Conservation (phyloP, 1,140 invertebrate genomes). For the Microplitis demolitor region DNA sequence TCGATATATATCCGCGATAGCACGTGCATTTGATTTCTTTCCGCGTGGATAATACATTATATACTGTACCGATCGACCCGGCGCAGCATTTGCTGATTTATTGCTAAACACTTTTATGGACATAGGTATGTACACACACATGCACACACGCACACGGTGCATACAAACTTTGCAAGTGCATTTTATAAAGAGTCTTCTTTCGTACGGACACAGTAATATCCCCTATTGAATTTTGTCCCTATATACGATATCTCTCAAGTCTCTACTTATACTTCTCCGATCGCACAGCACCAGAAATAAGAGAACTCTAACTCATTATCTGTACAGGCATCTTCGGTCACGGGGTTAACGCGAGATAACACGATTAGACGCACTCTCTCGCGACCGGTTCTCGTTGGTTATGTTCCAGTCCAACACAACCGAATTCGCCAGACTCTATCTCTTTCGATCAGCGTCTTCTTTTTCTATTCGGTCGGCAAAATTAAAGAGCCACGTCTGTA, state of each 20-base stretch:
- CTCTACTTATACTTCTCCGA: slow-evolving; percentile 40
- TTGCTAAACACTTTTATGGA: not conserved
- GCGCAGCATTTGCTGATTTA: slow-evolving; percentile 11
- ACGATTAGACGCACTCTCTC: slow-evolving; percentile 37
- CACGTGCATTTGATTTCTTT: slow-evolving; percentile 4
- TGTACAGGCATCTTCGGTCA: slow-evolving; percentile 38
- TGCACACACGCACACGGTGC: too few relatives aligned
- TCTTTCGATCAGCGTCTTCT: too few relatives aligned
- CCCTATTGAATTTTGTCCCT: too few relatives aligned
- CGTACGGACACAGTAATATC: too few relatives aligned
- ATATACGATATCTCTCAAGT: too few relatives aligned
- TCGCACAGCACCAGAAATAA: slow-evolving; percentile 21
- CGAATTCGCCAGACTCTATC: slow-evolving; percentile 21
- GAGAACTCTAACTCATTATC: slow-evolving; percentile 21
- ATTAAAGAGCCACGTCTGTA: slow-evolving; percentile 44
- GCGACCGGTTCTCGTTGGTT: slow-evolving; percentile 39
- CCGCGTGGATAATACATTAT: not conserved
- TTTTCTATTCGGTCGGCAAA: slow-evolving; percentile 27
- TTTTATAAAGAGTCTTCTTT: too few relatives aligned
- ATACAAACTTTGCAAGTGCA: too few relatives aligned
- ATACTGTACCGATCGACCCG: not conserved
- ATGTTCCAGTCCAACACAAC: slow-evolving; percentile 46
- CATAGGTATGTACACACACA: not conserved
- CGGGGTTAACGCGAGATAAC: slow-evolving; percentile 47
- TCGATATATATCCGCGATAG: too few relatives aligned